Evolutionary conservation across 1,140 invertebrate genomes (phyloP), one percentile per base, ranked within the genome.

Genomic region (Eupristina koningsbergeri): DNA sequence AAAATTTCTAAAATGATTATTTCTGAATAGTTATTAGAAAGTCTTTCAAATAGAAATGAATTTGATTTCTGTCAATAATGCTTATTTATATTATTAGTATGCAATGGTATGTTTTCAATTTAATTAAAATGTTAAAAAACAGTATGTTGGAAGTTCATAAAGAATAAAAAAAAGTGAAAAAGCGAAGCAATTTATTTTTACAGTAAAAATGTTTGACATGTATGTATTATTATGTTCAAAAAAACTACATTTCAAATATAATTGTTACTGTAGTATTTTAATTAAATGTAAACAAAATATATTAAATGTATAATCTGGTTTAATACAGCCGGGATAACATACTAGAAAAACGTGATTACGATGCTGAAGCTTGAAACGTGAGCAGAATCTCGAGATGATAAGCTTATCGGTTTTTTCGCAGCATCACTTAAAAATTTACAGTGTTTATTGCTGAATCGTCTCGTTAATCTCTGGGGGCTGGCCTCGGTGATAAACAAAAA

Each of bases 401-500:
- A 73, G 64, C 34, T 73, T 83, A 83, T 83, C 81, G 50, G 75
- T 83, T 77, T 83, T 78, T 45, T 64, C 34, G 63, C n/a, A 50
- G 73, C 74, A 69, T 69, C 63, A 58, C 41, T 34, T 45, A 78
- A 83, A 83, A 64, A 71, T 78, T 73, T 29, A 67, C 29, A 41
- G 75, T 77, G 75, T 69, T 83, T 83, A 78, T 61, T 71, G 64
- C 47, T 22, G 64, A 83, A 83, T 78, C 41, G 53, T 50, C 45
- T 39, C n/a, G 19, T 64, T 39, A 67, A 82, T 82, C 73, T 82
- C 69, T 74, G 80, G 71, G 53, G 69, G 50, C 80, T 67, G 71
- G 80, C 80, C 73, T 82, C 73, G 36, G 53, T 17, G 73, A 74
- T 47, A 50, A n/a, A n/a, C n/a, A n/a, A 74, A 61, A 74, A 45